Conservation (phyloP, 2,113 vertebrate species). For the Tetrax tetrax region DNA sequence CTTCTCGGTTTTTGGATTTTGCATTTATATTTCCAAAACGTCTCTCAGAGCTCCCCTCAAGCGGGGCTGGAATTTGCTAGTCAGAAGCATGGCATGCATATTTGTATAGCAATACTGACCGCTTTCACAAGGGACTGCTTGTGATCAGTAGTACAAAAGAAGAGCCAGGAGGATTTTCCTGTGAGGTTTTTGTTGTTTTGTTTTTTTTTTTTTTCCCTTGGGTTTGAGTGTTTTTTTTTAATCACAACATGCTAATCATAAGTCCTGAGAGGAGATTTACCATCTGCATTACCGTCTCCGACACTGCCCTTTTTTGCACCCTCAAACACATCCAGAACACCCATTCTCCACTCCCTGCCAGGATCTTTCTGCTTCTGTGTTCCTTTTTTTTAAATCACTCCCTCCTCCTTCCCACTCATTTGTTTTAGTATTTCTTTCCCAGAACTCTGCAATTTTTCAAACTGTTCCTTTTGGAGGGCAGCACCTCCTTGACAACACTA, state of each 20-base stretch:
- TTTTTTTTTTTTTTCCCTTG: too few relatives aligned
- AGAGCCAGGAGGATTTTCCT: background rate
- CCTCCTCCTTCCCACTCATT: background rate
- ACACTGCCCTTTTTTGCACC: background rate
- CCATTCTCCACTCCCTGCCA: background rate
- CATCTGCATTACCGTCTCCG: background rate
- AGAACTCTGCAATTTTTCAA: background rate
- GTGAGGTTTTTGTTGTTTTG: background rate
- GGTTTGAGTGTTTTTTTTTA: background rate
- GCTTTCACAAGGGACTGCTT: background rate
- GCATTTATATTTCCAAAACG: background rate
- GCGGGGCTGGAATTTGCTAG: background rate
- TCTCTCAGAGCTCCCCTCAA: background rate
- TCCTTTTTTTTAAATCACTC: background rate
- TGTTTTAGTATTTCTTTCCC: conserved; percentile 10
- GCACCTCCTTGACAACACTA: conserved; percentile 11
- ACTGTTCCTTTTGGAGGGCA: conserved; percentile 21
- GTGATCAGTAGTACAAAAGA: background rate
- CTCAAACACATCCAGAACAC: background rate
- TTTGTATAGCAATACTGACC: background rate
- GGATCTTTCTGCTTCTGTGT: background rate
- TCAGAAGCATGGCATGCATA: background rate
- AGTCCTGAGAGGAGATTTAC: background rate
- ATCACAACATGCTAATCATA: background rate
- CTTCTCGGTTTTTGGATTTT: background rate